Conservation (phyloP, 2,113 vertebrate genomes). For the Ctenodactylus gundi region DNA sequence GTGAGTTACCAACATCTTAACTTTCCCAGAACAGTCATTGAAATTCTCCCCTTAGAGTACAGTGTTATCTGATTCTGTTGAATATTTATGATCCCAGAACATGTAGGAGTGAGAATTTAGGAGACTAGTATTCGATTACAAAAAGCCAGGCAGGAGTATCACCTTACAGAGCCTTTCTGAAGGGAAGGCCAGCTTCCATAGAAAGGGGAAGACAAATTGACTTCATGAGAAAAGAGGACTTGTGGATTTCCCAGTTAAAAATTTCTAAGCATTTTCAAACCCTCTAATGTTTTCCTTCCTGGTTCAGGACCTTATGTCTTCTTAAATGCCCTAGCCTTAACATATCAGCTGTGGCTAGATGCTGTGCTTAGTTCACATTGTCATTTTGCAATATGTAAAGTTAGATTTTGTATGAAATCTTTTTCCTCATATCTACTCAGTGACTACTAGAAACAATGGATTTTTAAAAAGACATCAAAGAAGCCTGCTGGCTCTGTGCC, state of each 20-base stretch:
- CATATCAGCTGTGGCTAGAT: background rate
- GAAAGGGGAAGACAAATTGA: background rate
- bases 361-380: background rate
- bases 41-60: background rate
- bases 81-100: background rate
- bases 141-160: background rate
- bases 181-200: background rate
- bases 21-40: background rate
- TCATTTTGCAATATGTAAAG: background rate
- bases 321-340: background rate
- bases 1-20: background rate
- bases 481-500: background rate
- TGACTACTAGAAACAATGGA: background rate
- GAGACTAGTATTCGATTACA: background rate
- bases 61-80: background rate
- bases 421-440: background rate
- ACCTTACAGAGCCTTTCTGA: background rate
- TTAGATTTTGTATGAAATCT: background rate
- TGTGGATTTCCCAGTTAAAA: background rate
- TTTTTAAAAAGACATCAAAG: background rate
- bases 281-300: background rate
- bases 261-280: background rate
- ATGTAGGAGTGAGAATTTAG: background rate
- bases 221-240: background rate
- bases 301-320: background rate